Base-by-base conservation (phyloP, 2,888 invertebrate genomes). In the Drosophila algonquin region DNA sequence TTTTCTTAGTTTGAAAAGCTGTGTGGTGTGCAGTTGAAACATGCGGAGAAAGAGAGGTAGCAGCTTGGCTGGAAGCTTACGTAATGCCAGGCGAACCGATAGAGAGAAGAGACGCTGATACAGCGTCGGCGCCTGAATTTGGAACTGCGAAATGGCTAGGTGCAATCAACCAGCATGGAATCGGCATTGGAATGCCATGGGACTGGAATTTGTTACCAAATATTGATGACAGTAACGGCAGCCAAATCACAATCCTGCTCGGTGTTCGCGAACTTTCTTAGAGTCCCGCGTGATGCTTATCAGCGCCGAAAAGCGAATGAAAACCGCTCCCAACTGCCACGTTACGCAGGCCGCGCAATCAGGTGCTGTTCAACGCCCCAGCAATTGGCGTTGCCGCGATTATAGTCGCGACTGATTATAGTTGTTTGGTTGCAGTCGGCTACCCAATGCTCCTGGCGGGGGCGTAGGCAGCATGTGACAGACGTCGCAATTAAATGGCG, bases 201-300 rank as follows among this genome's bases (percentile, higher is more conserved):
- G 74, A 68, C 56, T 75, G 81, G 73, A 73, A 84, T 84, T 84
- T 84, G 72, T 87, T 80, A 73, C 81, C 83, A 81, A 83, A 76
- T 87, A 87, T 78, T 84, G 80, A 81, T 81, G 80, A 76, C 72
- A 87, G 78, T 74, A 56, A 68, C 57, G 64, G 9, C 40, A 32
- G 59, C 68, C 12, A 18, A n/a, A 45, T 40, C 27, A 54, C 12
- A n/a, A n/a, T 24, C n/a, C 40, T 40, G n/a, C 40, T n/a, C 52
- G 18, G 18, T 48, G 27, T 48, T 58, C 30, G 35, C 65, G 30
- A 16, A 48, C 47, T 58, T 67, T 47, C 46, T 53, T 45, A 18
- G 65, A n/a, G 24, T n/a, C n/a, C 9, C 30, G 8, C 1, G 18
- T 1, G 32, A 27, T 48, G 48, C 24, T 58, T 50, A 50, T 24